Evolutionary conservation across 2,113 vertebrate species (phyloP).

Genomic region (Seriola aureovittata): DNA sequence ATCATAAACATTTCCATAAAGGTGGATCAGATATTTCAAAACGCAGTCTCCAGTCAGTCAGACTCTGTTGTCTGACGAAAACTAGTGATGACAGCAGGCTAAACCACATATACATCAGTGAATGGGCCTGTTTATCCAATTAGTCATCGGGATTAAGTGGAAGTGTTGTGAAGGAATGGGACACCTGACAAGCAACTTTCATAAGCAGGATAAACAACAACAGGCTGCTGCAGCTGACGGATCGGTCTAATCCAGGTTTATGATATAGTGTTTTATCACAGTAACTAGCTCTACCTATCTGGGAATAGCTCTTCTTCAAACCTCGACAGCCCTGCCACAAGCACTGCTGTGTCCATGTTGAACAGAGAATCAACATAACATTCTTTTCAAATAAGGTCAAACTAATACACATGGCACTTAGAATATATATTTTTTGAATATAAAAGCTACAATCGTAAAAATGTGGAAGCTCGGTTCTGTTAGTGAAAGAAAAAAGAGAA

Average conservation of each 20-base stretch:
- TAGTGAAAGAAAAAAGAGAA: no score
- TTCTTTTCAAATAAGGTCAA: background rate
- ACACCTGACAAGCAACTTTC: slow-evolving; percentile 4
- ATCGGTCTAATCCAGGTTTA: background rate
- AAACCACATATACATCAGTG: slow-evolving; percentile 1
- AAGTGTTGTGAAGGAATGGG: slow-evolving; percentile 12
- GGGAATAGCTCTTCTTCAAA: background rate
- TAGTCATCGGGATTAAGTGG: slow-evolving; percentile 51
- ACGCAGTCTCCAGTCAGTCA: background rate
- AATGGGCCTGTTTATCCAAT: slow-evolving; percentile 44
- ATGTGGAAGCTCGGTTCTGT: no score
- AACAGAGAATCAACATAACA: background rate
- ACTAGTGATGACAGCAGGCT: background rate
- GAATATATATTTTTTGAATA: no score
- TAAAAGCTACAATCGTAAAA: no score
- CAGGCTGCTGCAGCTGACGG: background rate
- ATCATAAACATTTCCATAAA: background rate
- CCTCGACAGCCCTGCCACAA: background rate
- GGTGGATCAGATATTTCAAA: background rate
- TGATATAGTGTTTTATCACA: background rate
- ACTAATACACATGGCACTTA: no score
- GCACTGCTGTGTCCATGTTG: background rate
- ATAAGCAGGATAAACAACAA: slow-evolving; percentile 17
- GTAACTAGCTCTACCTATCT: background rate
- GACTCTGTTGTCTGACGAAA: background rate